Percentiles rank a stretch among this genome's conserved stretches.
Conservation (phyloP, 2,797 vertebrate species). For the Acanthurus leucopareius region DNA sequence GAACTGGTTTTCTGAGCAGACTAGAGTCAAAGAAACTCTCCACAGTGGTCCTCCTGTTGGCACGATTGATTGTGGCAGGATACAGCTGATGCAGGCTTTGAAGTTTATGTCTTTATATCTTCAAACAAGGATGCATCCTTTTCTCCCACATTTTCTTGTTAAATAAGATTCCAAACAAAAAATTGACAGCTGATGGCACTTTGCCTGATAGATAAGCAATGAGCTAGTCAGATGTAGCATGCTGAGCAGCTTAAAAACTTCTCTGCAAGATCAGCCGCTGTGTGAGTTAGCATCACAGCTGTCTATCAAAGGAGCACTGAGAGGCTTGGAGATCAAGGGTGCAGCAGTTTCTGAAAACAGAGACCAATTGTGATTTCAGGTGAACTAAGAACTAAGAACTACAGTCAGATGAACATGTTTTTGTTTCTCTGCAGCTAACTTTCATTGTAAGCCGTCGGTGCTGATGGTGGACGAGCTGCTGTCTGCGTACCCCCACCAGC, state of each 20-base stretch:
- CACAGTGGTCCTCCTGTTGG: background rate
- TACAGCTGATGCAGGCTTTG: background rate
- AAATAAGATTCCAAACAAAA: background rate
- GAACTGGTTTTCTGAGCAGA: background rate
- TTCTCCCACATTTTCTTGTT: background rate
- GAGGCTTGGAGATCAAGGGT: background rate
- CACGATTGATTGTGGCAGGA: background rate
- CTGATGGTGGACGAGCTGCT: conserved; percentile 99
- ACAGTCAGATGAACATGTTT: background rate
- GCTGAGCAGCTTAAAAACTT: background rate
- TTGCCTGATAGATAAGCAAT: background rate
- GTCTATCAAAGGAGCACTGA: background rate
- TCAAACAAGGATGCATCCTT: background rate
- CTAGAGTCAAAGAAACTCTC: background rate
- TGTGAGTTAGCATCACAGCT: background rate
- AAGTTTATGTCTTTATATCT: background rate
- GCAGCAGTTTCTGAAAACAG: background rate
- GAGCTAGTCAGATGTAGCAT: background rate
- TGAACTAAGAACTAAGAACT: background rate
- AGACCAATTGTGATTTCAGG: background rate
- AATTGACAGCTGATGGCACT: background rate
- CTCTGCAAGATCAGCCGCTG: background rate
- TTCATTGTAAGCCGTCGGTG: conserved; percentile 92
- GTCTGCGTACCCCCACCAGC: conserved; percentile 96
- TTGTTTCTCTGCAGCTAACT: conserved; percentile 84